Base-by-base conservation (phyloP, 2,113 vertebrate species). In the Pangasianodon gigas region DNA sequence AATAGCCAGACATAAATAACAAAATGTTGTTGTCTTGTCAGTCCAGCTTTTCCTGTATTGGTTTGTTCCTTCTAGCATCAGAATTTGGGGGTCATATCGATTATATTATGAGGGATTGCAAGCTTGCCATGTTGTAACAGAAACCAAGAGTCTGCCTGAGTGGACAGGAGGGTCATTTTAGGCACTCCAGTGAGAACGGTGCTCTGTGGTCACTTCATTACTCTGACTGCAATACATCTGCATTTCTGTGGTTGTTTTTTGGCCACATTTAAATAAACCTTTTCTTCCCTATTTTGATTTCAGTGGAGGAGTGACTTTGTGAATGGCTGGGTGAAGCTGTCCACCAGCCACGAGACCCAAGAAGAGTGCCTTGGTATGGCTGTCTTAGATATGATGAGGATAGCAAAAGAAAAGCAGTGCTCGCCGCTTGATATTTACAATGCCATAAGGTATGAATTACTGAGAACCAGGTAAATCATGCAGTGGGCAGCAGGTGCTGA, bases 321-420 rank as follows among this genome's bases (percentile, higher is more conserved):
- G 46, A 95, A 96, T 54, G 97, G 97, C 46, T 97, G 96, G 96
- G 93, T 98, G 88, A 96, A 95, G 52, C 95, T 99, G 89, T 96
- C 97, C 6, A 95, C 97, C 87, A 98, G 95, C 93, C 98, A 99
- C 0, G 98, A 99, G 95, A 96, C 96, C 21, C 98, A 99, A 93
- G 98, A 99, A 93, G 98, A 99, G 93, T 99, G 98, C 93, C 96
- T 99, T 90, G 98, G 98, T 44, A 97, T 99, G 98, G 98, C 98
- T 3, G 98, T 99, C 85, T 94, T 99, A 79, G 98, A 99, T 95
- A 99, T 99, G 96, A 98, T 99, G 98, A 97, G 98, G 93, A 96
- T 98, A 82, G 98, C 98, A 74, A 98, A 98, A 95, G 98, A 99
- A 93, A 97, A 94, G 7, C 95, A 96, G 88, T 97, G 97, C 93